Conservation (phyloP, 1,140 invertebrate genomes). For the Gonatopus flavifemur region DNA sequence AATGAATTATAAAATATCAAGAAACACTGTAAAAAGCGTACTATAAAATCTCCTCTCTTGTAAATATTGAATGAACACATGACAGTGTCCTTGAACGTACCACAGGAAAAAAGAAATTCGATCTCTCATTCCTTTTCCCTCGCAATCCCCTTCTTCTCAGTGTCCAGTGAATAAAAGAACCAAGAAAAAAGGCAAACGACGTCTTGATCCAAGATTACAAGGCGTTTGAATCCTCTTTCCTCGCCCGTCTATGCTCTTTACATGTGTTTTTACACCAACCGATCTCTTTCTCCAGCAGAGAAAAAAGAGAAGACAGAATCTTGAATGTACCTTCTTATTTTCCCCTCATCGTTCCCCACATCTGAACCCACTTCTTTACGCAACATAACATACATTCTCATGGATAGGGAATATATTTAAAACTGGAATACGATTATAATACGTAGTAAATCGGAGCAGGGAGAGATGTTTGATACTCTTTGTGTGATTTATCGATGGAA, state of each 20-base stretch:
- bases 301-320: too few species aligned
- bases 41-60: too few species aligned
- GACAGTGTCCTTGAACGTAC: too few species aligned
- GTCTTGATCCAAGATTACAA: slow-evolving; percentile 46
- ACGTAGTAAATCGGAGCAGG: slow-evolving; percentile 20
- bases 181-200: slow-evolving; percentile 25
- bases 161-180: slow-evolving; percentile 35
- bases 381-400: background rate
- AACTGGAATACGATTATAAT: slow-evolving; percentile 54
- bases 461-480: slow-evolving; percentile 38
- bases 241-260: slow-evolving; percentile 22
- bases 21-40: too few species aligned
- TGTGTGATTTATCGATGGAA: slow-evolving; percentile 53
- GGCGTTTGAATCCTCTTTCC: slow-evolving; percentile 48
- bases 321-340: background rate
- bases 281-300: too few species aligned
- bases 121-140: background rate
- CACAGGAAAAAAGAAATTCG: too few species aligned
- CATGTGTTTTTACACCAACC: slow-evolving; percentile 28
- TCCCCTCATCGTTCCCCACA: background rate
- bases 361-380: background rate
- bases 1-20: too few species aligned
- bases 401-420: slow-evolving; percentile 51
- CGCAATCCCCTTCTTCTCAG: slow-evolving; percentile 11
- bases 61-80: too few species aligned